Conservation (phyloP, 1,140 invertebrate species). For the Drosophila mayri region DNA sequence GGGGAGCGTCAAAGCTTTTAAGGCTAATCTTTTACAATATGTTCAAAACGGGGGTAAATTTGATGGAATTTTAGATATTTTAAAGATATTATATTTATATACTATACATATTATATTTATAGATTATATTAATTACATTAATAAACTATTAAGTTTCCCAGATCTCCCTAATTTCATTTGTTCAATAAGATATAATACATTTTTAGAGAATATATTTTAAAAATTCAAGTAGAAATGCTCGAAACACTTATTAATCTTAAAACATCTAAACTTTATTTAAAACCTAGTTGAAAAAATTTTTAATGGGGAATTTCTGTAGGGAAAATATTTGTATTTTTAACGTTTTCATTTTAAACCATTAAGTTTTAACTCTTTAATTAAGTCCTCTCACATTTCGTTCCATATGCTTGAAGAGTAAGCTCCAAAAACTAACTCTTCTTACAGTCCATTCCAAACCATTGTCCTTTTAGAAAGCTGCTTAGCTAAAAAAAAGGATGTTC, state of each 20-base stretch:
- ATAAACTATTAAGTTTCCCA: too few relatives aligned
- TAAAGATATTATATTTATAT: too few relatives aligned
- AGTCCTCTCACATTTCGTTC: neutral
- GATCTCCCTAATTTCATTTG: too few relatives aligned
- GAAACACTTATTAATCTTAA: too few relatives aligned
- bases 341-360: too few relatives aligned
- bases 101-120: too few relatives aligned
- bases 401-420: neutral
- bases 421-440: neutral
- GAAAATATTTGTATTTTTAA: too few relatives aligned
- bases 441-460: slow-evolving; percentile 8
- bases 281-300: too few relatives aligned
- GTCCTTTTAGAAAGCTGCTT: slow-evolving; percentile 4
- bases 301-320: too few relatives aligned
- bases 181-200: neutral
- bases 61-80: neutral
- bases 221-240: too few relatives aligned
- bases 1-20: neutral
- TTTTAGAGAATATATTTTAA: neutral
- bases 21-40: neutral
- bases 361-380: too few relatives aligned
- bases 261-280: too few relatives aligned
- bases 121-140: neutral
- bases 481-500: neutral
- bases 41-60: neutral